These are phyloP conservation scores for Ypsolopha sequella DNA, from an alignment of 2,888 invertebrate genomes.

Conservation along the genomic window DNA sequence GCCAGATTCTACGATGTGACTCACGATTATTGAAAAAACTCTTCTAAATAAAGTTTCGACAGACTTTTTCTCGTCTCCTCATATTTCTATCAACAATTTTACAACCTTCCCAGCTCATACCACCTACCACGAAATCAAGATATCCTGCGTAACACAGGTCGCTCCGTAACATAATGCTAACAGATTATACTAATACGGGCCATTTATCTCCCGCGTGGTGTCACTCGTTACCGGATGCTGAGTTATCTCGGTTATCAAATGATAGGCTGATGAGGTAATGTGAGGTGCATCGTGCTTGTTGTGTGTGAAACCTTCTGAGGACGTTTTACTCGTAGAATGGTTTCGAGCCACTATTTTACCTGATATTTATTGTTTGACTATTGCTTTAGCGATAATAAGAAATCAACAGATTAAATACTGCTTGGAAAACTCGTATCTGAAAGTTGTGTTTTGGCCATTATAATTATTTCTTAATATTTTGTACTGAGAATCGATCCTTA, in stretches of 20 bases:
- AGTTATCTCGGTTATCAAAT: not conserved
- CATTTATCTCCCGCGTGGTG: not conserved
- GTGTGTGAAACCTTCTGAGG: not conserved
- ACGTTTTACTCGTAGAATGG: not conserved
- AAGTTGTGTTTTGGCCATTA: too few species aligned
- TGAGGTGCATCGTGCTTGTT: not conserved
- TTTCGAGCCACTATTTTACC: too few species aligned
- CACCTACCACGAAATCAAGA: not conserved
- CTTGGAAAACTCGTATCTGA: too few species aligned
- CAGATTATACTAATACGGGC: not conserved
- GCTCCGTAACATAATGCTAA: not conserved
- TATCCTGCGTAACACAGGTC: not conserved
- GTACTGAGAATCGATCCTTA: too few species aligned
- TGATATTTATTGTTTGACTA: too few species aligned
- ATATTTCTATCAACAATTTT: not conserved
- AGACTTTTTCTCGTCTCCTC: too few species aligned
- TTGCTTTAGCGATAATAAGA: too few species aligned
- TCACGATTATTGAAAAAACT: too few species aligned
- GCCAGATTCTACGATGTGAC: too few species aligned
- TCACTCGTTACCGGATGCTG: not conserved
- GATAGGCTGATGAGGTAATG: not conserved
- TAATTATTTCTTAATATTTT: too few species aligned
- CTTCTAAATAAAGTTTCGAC: too few species aligned
- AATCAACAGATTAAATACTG: too few species aligned
- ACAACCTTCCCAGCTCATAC: not conserved